Evolutionary conservation across 2,113 vertebrate species (phyloP), one percentile per base, ranked within the genome.

Genomic region (Rhea pennata): DNA sequence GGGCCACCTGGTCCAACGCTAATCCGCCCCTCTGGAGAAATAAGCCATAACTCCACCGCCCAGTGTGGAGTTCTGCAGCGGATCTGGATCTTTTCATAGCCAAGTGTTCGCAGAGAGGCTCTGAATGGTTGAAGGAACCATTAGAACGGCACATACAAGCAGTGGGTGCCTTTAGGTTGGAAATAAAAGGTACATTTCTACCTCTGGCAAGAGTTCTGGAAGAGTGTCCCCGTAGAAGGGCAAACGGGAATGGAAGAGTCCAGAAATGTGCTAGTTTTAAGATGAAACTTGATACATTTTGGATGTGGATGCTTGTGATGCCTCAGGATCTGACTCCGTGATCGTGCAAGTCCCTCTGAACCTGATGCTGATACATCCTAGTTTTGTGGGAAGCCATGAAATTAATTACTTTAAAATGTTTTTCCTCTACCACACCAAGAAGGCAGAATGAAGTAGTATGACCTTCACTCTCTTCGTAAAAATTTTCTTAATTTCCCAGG

Each of bases 191-290:
- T 39, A 70, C 12, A 13, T 48, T 92, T 74, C 62, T 20, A 87
- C 77, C n/a, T 12, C 31, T 13, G 10, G 42, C 7, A 56, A 75
- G 51, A 13, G 31, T 11, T 7, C 44, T 64, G 33, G 50, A 22
- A 58, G 5, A n/a, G 2, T 1, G 1, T 65, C 33, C 39, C 58
- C 64, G 19, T 10, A 20, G 9, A 72, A 42, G 6, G 0, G 0
- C 51, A 15, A 16, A 29, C 36, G 17, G 15, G 20, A 31, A 59
- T 8, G 48, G 9, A 78, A n/a, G 31, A 85, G 16, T 26, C 72
- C 61, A 76, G 36, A 50, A 76, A 58, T 2, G 17, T 13, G 13
- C 4, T 44, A 40, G 2, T 61, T 76, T 79, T 50, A 44, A 80
- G 53, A 58, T 44, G 6, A 83, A 58, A 13, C 5, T 65, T 77